These are phyloP conservation scores for Halesus radiatus DNA, from an alignment of 1,140 invertebrate genomes.

Conservation along the genomic window DNA sequence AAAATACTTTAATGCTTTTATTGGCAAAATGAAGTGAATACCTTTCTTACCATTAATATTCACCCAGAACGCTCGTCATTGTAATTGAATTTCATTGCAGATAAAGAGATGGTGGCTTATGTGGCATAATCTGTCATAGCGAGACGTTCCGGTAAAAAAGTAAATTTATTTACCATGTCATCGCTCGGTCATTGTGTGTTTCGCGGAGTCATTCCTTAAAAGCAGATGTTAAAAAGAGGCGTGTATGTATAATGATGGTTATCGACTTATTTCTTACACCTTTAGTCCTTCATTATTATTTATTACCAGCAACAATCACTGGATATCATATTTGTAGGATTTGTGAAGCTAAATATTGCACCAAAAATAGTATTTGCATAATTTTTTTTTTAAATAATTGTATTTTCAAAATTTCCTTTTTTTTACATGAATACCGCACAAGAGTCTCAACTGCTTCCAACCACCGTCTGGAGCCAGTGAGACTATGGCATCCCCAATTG, in stretches of 20 bases:
- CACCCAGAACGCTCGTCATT: neutral
- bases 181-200: neutral
- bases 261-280: constrained; percentile 1
- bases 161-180: constrained; percentile 18
- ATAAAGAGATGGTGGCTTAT: neutral
- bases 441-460: too few relatives aligned
- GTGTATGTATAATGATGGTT: constrained; percentile 17
- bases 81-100: neutral
- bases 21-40: neutral
- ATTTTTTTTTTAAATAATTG: too few relatives aligned
- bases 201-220: constrained; percentile 9
- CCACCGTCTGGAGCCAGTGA: too few relatives aligned
- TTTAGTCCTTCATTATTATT: constrained; percentile 15
- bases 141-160: neutral
- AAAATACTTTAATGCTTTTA: neutral
- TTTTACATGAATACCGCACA: too few relatives aligned
- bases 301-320: too few relatives aligned
- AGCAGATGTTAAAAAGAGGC: constrained; percentile 29
- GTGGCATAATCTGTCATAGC: constrained; percentile 9
- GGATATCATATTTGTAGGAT: too few relatives aligned
- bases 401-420: too few relatives aligned
- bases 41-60: neutral
- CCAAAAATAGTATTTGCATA: too few relatives aligned
- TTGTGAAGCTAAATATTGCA: too few relatives aligned
- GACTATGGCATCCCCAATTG: too few relatives aligned